Conservation (phyloP, 2,888 invertebrate species). For the Coelinius sp. region DNA sequence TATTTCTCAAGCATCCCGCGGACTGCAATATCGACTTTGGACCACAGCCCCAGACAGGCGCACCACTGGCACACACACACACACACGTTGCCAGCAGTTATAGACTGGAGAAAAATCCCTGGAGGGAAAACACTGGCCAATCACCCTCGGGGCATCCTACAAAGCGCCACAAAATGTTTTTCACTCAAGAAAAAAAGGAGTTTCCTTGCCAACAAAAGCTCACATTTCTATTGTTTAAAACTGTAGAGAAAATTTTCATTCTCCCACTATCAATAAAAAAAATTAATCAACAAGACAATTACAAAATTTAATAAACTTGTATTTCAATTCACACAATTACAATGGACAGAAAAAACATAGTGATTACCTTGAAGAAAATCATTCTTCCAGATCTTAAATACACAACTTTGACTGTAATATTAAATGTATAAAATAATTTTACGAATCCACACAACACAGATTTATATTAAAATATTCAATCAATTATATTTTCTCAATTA, state of each 20-base stretch:
- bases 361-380: neutral
- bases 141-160: slow-evolving; percentile 12
- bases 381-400: neutral
- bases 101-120: slow-evolving; percentile 9
- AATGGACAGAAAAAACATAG: neutral
- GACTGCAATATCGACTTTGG: slow-evolving; percentile 53
- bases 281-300: neutral
- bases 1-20: slow-evolving; percentile 37
- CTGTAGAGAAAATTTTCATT: neutral
- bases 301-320: neutral
- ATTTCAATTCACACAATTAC: neutral
- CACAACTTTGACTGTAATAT: neutral
- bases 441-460: neutral
- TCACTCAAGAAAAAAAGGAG: neutral
- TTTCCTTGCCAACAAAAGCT: neutral
- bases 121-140: slow-evolving; percentile 13
- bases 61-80: slow-evolving; percentile 31
- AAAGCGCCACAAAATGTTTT: neutral
- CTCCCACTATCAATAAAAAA: neutral
- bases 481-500: neutral
- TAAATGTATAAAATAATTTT: neutral
- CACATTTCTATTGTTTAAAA: neutral
- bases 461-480: neutral
- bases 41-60: slow-evolving; percentile 46
- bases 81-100: slow-evolving; percentile 13